Conservation (phyloP, 2,797 vertebrate genomes). For the Cossypha caffra region DNA sequence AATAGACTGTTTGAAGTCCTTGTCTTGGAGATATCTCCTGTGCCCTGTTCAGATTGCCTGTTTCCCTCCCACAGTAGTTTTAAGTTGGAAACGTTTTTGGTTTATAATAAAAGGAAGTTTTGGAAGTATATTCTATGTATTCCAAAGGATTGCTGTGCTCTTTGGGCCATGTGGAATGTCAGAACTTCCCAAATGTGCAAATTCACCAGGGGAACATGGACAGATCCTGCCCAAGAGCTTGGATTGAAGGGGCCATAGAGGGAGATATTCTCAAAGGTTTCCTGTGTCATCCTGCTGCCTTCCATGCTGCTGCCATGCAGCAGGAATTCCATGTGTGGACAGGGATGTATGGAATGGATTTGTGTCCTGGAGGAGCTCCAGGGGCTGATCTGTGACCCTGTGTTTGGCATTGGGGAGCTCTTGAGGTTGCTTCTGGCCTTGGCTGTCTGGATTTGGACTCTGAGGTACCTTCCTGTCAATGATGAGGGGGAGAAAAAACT, state of each 20-base stretch:
- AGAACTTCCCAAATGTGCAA: neutral
- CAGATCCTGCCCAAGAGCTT: neutral
- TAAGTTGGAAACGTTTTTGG: neutral
- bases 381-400: rapidly evolving
- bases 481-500: neutral
- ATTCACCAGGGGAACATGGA: neutral
- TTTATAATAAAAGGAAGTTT: neutral
- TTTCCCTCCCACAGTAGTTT: neutral
- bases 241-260: rapidly evolving
- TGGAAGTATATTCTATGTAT: neutral
- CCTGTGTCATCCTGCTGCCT: neutral
- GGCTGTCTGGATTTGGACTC: neutral
- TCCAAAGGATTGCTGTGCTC: neutral
- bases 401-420: rapidly evolving
- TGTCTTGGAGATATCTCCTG: neutral
- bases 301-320: rapidly evolving
- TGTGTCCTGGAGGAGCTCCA: rapidly evolving
- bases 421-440: neutral
- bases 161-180: neutral
- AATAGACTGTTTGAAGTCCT: neutral
- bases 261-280: neutral
- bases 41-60: neutral
- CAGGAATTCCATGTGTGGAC: neutral
- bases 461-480: neutral
- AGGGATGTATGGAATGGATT: neutral